These are phyloP conservation scores for Andrena camellia DNA, from an alignment of 2,888 invertebrate species.

Conservation along the genomic window DNA sequence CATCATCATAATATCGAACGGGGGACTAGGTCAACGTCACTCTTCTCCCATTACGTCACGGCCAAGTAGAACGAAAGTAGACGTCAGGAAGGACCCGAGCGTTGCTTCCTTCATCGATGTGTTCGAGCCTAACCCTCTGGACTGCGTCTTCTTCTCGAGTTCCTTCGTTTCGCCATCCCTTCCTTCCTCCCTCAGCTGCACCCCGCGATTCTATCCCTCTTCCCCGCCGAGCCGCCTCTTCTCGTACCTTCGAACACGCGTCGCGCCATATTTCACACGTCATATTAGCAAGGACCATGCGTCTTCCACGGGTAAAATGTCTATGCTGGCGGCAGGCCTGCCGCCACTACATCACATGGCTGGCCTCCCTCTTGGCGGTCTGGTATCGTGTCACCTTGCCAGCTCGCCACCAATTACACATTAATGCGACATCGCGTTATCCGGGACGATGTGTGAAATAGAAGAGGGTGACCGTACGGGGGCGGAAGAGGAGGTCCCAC, in stretches of 20 bases:
- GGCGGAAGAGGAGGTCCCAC: conserved; percentile 50
- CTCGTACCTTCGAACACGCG: conserved; percentile 69
- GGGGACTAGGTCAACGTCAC: too few relatives aligned
- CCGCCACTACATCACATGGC: conserved; percentile 78
- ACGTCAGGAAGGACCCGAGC: too few relatives aligned
- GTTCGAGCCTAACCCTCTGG: neutral
- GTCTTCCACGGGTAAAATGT: conserved; percentile 81
- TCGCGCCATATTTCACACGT: conserved; percentile 81
- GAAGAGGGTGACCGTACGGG: conserved; percentile 43
- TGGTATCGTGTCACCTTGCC: conserved; percentile 76
- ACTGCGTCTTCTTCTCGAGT: conserved; percentile 41
- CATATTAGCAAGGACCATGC: conserved; percentile 82
- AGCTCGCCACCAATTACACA: conserved; percentile 79
- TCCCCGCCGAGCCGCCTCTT: conserved; percentile 35
- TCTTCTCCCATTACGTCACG: too few relatives aligned
- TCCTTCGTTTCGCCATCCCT: conserved; percentile 40
- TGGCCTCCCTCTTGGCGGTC: conserved; percentile 71
- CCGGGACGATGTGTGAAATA: conserved; percentile 68
- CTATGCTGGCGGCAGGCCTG: conserved; percentile 76
- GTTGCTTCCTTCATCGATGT: too few relatives aligned
- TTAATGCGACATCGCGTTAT: conserved; percentile 78
- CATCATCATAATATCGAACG: too few relatives aligned
- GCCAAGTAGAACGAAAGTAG: too few relatives aligned
- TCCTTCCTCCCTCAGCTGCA: conserved; percentile 9
- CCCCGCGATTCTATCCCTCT: conserved; percentile 48